Conservation (phyloP, 2,797 vertebrate genomes). For the Glossophaga mutica region DNA sequence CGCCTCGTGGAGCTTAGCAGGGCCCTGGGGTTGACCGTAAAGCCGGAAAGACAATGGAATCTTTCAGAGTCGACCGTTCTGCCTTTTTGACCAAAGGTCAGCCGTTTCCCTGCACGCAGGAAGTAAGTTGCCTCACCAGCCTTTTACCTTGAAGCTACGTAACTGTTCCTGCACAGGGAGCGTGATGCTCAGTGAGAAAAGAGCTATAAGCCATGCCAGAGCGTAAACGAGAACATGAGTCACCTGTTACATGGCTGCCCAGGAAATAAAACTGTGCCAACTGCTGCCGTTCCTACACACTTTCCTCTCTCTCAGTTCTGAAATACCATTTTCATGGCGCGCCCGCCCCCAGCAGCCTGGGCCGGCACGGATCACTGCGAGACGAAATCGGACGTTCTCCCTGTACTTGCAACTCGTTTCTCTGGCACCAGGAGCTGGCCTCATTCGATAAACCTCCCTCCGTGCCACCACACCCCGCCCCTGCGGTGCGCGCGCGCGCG, state of each 20-base stretch:
- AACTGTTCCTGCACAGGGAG: not conserved
- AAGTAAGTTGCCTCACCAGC: not conserved
- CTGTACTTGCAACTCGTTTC: not conserved
- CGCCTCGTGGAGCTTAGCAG: not conserved
- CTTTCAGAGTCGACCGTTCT: not conserved
- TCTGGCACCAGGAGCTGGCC: not conserved
- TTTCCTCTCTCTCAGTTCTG: not conserved
- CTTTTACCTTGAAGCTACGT: not conserved
- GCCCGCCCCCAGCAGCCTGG: not conserved
- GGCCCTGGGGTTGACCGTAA: not conserved
- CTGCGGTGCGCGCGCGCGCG: rapidly evolving
- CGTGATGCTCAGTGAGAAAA: not conserved
- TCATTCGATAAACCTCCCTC: not conserved
- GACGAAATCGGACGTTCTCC: not conserved
- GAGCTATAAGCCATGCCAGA: not conserved
- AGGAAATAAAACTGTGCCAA: not conserved
- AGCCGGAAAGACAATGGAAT: not conserved
- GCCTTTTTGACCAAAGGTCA: not conserved
- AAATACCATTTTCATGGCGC: not conserved
- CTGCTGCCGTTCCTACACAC: not conserved
- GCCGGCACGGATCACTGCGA: not conserved
- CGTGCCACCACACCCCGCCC: too few relatives aligned
- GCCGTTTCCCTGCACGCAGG: not conserved
- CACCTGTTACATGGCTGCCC: not conserved
- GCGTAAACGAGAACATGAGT: not conserved